Percentiles rank a stretch among this genome's conserved stretches.
These are phyloP conservation scores for Anthopleura xanthogrammica DNA, from an alignment of 92 coral and sea anemone genomes.

Conservation along the genomic window DNA sequence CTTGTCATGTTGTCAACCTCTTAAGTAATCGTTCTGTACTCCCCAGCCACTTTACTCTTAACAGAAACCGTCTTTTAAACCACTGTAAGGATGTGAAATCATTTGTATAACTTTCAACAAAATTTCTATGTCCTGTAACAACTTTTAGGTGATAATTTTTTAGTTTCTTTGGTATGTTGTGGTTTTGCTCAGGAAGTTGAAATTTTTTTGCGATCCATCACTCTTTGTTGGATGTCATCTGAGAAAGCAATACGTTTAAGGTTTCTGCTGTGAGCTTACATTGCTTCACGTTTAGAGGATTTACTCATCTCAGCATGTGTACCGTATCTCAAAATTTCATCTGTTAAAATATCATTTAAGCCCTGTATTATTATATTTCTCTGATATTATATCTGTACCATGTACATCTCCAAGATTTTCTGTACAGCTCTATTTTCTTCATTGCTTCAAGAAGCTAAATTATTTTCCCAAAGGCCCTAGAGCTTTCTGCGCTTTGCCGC, in stretches of 20 bases:
- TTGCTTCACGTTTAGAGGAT: slow-evolving; percentile 2
- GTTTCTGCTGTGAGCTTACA: background rate
- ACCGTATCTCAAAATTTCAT: background rate
- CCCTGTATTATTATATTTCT: background rate
- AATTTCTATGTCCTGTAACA: no score
- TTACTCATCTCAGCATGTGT: background rate
- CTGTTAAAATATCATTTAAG: background rate
- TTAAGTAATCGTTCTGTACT: background rate
- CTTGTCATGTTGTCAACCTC: slow-evolving; percentile 5
- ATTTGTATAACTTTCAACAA: background rate
- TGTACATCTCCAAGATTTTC: background rate
- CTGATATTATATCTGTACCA: background rate
- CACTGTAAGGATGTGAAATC: background rate
- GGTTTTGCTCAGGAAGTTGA: slow-evolving; percentile 52
- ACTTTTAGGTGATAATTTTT: background rate
- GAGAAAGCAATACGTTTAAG: background rate
- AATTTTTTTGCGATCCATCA: slow-evolving; percentile 77
- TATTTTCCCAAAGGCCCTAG: background rate
- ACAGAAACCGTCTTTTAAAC: background rate
- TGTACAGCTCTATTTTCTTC: background rate
- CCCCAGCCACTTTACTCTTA: background rate
- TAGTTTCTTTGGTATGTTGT: slow-evolving; percentile 19
- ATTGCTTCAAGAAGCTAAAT: background rate
- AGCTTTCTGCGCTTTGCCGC: background rate
- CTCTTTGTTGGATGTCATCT: slow-evolving; percentile 41